Percentiles rank a stretch among this genome's conserved stretches.
These are phyloP conservation scores for Bucco capensis DNA, from an alignment of 2,113 vertebrate genomes.

Conservation along the genomic window DNA sequence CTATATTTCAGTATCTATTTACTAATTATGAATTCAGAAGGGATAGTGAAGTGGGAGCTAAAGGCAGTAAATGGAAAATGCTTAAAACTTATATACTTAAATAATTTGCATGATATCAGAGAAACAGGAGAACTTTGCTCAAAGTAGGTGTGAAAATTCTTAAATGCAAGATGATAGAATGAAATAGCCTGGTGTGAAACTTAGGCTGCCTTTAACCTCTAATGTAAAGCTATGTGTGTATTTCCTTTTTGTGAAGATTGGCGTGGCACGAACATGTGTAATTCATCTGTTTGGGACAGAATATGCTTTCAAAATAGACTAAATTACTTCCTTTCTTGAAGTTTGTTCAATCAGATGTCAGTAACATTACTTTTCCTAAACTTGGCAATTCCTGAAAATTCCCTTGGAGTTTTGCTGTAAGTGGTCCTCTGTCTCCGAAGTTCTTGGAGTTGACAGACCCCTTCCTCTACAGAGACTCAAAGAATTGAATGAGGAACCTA, in stretches of 20 bases:
- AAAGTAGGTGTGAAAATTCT: constrained; percentile 30
- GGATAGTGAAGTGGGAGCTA: constrained; percentile 17
- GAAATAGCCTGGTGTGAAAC: constrained; percentile 8
- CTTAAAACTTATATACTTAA: constrained; percentile 22
- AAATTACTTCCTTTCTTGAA: background rate
- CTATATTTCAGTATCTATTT: constrained; percentile 53
- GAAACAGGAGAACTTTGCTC: background rate
- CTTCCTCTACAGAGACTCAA: background rate
- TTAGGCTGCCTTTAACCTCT: constrained; percentile 13
- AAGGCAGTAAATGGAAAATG: constrained; percentile 32
- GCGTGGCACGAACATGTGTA: background rate
- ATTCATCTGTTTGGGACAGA: background rate
- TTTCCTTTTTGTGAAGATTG: background rate
- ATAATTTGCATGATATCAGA: constrained; percentile 42
- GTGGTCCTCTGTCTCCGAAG: background rate
- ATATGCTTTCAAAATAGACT: background rate
- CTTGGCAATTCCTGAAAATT: background rate
- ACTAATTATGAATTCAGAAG: constrained; percentile 58
- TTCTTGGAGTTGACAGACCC: background rate
- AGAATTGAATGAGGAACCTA: background rate
- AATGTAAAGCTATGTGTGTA: background rate
- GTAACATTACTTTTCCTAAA: background rate
- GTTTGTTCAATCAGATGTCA: background rate
- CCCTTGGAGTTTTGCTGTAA: background rate
- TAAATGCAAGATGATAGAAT: background rate